phyloP scores from a whole-genome alignment of 2,797 vertebrate genomes.

The Enteromius radiatus region DNA sequence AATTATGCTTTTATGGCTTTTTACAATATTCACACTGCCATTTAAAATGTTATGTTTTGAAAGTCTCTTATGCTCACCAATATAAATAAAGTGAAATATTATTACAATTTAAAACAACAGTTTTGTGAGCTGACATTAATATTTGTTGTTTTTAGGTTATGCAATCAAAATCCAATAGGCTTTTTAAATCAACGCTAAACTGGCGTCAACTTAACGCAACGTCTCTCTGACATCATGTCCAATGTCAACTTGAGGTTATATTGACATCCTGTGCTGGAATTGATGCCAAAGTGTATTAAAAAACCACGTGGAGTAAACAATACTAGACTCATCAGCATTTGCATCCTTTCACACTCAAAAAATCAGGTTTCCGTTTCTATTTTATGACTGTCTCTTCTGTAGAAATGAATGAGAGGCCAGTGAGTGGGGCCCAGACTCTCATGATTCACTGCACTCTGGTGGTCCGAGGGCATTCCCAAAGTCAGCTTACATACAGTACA shows the following conservation, averaged over 20 bases:
- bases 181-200: not conserved
- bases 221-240: not conserved
- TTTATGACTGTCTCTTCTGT: conserved; percentile 17
- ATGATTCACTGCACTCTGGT: conserved; percentile 26
- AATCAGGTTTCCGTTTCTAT: conserved; percentile 6
- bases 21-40: not conserved
- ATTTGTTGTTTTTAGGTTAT: not conserved
- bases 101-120: not conserved
- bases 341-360: conserved; percentile 10
- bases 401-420: conserved; percentile 24
- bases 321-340: not conserved
- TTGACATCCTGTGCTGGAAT: not conserved
- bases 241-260: not conserved
- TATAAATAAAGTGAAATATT: not conserved
- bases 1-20: not conserved
- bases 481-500: conserved; percentile 33
- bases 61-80: not conserved
- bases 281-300: not conserved
- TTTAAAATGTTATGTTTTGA: not conserved
- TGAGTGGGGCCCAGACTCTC: not conserved
- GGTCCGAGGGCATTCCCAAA: conserved; percentile 20
- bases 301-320: not conserved
- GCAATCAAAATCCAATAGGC: not conserved
- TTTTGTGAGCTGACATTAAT: not conserved
- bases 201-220: not conserved